These are phyloP conservation scores for Cercopithecus mona DNA, from an alignment of 2,113 vertebrate genomes.

Conservation along the genomic window DNA sequence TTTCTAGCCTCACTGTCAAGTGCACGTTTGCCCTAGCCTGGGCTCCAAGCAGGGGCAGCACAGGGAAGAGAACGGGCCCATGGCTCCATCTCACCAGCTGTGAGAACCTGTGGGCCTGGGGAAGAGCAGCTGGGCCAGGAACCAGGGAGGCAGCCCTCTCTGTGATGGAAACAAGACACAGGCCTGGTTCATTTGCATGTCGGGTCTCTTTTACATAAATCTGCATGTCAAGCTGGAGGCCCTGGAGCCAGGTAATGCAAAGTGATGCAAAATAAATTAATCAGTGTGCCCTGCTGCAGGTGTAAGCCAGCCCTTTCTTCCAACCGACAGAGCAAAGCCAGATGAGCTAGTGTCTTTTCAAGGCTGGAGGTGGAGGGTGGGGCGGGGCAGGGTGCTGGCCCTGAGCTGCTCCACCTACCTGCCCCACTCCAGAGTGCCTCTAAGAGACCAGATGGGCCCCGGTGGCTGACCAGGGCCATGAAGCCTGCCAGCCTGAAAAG, in stretches of 20 bases:
- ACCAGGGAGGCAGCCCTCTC: background rate
- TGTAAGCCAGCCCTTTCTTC: slow-evolving; percentile 48
- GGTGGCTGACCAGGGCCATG: background rate
- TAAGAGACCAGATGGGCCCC: background rate
- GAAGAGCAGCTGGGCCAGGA: slow-evolving; percentile 11
- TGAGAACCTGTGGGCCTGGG: background rate
- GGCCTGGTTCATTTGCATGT: slow-evolving; percentile 73
- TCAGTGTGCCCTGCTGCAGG: slow-evolving; percentile 59
- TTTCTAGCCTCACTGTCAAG: background rate
- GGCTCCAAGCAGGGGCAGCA: background rate
- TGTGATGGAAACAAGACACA: slow-evolving; percentile 60
- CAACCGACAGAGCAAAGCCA: slow-evolving; percentile 29
- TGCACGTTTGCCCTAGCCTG: background rate
- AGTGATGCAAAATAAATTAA: slow-evolving; percentile 71
- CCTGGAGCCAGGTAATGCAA: slow-evolving; percentile 70
- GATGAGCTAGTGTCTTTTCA: background rate
- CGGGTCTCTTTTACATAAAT: slow-evolving; percentile 77
- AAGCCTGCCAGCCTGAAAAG: background rate
- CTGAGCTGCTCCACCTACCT: too few species aligned
- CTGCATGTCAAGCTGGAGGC: slow-evolving; percentile 73
- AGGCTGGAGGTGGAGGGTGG: background rate
- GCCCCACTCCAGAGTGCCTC: background rate
- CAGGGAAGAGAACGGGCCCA: background rate
- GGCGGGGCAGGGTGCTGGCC: background rate
- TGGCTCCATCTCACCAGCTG: background rate